These are phyloP conservation scores for Coracias cyanogaster DNA, from an alignment of 2,797 vertebrate genomes.

Conservation along the genomic window DNA sequence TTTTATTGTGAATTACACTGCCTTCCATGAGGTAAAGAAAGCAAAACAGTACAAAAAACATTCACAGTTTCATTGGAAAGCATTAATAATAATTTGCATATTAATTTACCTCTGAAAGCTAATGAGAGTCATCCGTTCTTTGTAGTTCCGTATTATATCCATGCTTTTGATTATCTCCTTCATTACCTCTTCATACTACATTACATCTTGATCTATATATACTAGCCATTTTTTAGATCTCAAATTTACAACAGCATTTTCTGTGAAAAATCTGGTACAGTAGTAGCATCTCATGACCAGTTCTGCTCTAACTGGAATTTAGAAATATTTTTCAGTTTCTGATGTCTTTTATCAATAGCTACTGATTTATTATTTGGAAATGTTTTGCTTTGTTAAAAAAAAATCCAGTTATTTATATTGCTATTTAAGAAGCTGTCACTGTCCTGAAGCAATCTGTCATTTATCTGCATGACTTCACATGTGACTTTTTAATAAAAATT, in stretches of 20 bases:
- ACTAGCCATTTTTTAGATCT: neutral
- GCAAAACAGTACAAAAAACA: neutral
- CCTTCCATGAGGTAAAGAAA: slow-evolving; percentile 3
- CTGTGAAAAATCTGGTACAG: neutral
- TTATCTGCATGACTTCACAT: neutral
- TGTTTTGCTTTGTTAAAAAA: neutral
- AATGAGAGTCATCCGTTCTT: neutral
- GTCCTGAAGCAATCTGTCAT: neutral
- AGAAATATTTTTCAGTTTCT: neutral
- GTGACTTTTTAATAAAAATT: neutral
- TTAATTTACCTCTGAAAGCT: slow-evolving; percentile 3
- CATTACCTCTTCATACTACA: neutral
- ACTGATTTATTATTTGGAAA: neutral
- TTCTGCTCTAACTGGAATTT: neutral
- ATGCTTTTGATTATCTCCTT: neutral
- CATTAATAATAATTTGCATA: neutral
- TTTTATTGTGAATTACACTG: neutral
- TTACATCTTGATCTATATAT: neutral
- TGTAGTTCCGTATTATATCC: neutral
- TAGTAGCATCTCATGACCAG: neutral
- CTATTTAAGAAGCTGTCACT: neutral
- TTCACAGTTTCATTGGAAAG: neutral
- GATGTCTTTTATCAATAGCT: neutral
- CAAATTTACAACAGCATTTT: neutral
- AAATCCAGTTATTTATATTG: neutral